Evolutionary conservation across 2,113 vertebrate genomes (phyloP).

Genomic region (Eulacestoma nigropectus): DNA sequence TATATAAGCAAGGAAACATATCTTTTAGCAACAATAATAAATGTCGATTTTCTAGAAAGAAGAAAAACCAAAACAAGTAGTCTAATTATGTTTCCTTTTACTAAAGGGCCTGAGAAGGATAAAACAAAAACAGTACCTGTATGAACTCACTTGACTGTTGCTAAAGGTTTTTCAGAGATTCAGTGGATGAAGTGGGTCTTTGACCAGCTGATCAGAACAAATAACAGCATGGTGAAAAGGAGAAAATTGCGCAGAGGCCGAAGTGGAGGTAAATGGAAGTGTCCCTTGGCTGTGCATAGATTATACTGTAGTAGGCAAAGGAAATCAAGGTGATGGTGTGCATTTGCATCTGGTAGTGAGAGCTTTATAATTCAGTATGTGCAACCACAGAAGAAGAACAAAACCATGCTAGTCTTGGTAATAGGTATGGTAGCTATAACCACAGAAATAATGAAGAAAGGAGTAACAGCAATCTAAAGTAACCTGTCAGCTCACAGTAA

Average conservation of each 20-base stretch:
- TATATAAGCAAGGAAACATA: background rate
- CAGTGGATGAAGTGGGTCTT: background rate
- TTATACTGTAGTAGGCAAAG: background rate
- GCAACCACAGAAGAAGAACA: conserved; percentile 8
- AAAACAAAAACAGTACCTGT: background rate
- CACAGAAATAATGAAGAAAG: background rate
- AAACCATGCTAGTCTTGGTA: background rate
- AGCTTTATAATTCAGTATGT: conserved; percentile 29
- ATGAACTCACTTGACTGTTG: background rate
- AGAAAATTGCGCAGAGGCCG: background rate
- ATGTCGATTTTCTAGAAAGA: background rate
- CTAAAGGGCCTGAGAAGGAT: background rate
- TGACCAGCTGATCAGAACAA: background rate
- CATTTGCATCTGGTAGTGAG: background rate
- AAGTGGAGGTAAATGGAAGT: conserved; percentile 4
- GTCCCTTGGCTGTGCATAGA: background rate
- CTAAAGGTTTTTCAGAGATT: background rate
- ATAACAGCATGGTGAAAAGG: background rate
- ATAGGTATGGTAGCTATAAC: background rate
- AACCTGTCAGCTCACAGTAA: background rate
- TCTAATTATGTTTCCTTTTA: background rate
- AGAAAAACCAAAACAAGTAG: background rate
- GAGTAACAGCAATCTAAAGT: background rate
- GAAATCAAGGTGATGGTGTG: conserved; percentile 11
- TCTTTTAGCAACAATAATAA: background rate